These are phyloP conservation scores for Nanger granti DNA, from an alignment of 2,113 vertebrate genomes.

Conservation along the genomic window DNA sequence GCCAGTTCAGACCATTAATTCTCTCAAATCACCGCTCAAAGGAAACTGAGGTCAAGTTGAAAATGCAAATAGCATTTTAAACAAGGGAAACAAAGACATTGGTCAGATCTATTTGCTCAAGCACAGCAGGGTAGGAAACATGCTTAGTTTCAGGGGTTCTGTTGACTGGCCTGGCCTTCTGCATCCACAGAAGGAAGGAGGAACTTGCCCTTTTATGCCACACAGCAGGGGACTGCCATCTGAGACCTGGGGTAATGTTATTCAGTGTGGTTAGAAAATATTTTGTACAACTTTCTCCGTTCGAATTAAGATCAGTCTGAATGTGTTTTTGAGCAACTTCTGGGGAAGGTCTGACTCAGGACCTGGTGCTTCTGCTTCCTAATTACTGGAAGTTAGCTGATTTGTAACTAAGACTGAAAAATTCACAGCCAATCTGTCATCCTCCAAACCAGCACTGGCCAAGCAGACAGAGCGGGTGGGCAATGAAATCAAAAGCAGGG, in stretches of 20 bases:
- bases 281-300: neutral
- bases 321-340: neutral
- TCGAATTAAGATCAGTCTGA: neutral
- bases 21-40: slow-evolving; percentile 51
- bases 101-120: neutral
- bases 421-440: neutral
- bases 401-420: neutral
- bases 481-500: neutral
- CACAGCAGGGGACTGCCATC: neutral
- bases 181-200: neutral
- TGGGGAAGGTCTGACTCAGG: neutral
- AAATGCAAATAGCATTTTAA: slow-evolving; percentile 59
- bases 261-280: neutral
- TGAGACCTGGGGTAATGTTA: neutral
- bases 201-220: neutral
- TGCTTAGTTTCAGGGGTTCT: neutral
- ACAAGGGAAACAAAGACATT: neutral
- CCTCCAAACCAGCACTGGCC: neutral
- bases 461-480: neutral
- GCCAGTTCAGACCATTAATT: slow-evolving; percentile 19
- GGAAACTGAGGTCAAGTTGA: slow-evolving; percentile 52
- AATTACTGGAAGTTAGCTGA: neutral
- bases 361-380: neutral
- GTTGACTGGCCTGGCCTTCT: neutral
- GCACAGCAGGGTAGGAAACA: neutral